phyloP scores from a whole-genome alignment of 2,888 invertebrate genomes.

The Drosophila mimica region DNA sequence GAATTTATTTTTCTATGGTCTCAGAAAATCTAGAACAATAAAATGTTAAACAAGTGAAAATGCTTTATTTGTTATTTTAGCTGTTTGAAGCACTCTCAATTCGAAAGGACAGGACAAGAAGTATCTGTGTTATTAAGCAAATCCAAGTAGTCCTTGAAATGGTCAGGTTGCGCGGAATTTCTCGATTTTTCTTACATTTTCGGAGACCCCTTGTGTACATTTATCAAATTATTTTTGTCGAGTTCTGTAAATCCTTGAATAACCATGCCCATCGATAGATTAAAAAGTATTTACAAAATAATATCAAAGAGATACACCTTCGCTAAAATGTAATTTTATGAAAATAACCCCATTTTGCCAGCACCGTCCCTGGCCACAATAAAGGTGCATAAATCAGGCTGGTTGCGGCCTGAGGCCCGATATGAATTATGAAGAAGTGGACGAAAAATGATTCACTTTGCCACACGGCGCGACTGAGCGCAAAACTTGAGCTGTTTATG shows the following conservation, averaged over 20 bases:
- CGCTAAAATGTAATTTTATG: background rate
- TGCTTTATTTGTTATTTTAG: background rate
- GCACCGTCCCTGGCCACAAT: background rate
- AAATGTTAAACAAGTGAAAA: background rate
- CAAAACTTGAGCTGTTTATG: slow-evolving; percentile 57
- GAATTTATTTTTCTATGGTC: background rate
- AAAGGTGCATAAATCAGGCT: slow-evolving; percentile 20
- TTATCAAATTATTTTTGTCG: background rate
- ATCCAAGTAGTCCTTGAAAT: background rate
- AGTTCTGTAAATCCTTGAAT: background rate
- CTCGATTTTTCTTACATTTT: background rate
- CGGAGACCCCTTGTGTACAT: background rate
- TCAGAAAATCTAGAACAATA: background rate
- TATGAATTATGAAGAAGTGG: slow-evolving; percentile 14
- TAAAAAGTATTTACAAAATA: background rate
- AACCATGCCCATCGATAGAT: background rate
- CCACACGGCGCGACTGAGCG: slow-evolving; percentile 8
- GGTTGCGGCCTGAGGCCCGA: slow-evolving; percentile 10
- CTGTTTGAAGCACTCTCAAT: background rate
- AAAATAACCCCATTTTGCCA: background rate
- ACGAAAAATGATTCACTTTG: slow-evolving; percentile 21
- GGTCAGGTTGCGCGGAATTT: background rate
- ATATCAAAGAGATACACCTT: background rate
- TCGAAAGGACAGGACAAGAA: background rate
- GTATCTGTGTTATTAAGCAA: background rate